These are phyloP conservation scores for Enchytraeus crypticus DNA, from an alignment of 2,888 invertebrate species.

Conservation along the genomic window DNA sequence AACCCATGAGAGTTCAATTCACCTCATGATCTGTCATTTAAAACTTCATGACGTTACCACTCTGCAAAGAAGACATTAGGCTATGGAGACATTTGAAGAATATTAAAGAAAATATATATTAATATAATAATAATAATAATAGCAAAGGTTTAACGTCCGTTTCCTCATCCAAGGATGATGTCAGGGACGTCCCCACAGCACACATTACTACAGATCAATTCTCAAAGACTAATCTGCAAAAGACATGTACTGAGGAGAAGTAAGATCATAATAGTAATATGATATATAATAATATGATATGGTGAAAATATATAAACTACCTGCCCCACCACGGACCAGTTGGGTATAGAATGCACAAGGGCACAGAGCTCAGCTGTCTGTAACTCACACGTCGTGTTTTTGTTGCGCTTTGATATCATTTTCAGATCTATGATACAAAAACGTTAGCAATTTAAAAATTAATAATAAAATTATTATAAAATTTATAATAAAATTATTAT, in stretches of 20 bases:
- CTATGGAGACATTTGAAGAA: too few relatives aligned
- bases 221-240: too few relatives aligned
- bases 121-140: neutral
- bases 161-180: too few relatives aligned
- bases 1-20: too few relatives aligned
- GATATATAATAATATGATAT: neutral
- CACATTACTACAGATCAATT: too few relatives aligned
- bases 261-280: neutral
- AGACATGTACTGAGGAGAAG: neutral
- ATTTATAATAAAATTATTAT: neutral
- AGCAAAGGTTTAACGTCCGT: too few relatives aligned
- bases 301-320: neutral
- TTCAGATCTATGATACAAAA: conserved; percentile 15
- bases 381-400: conserved; percentile 53
- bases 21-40: too few relatives aligned
- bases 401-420: conserved; percentile 1
- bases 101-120: too few relatives aligned
- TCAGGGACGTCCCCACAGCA: too few relatives aligned
- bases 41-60: too few relatives aligned
- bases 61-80: too few relatives aligned
- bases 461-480: neutral
- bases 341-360: conserved; percentile 60
- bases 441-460: neutral
- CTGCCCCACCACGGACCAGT: conserved; percentile 58
- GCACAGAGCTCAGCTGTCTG: conserved; percentile 66